A percentile compares a stretch with the other conserved stretches of the same genome.
These are phyloP conservation scores for Apis cerana DNA, from an alignment of 1,140 invertebrate species.

Conservation along the genomic window DNA sequence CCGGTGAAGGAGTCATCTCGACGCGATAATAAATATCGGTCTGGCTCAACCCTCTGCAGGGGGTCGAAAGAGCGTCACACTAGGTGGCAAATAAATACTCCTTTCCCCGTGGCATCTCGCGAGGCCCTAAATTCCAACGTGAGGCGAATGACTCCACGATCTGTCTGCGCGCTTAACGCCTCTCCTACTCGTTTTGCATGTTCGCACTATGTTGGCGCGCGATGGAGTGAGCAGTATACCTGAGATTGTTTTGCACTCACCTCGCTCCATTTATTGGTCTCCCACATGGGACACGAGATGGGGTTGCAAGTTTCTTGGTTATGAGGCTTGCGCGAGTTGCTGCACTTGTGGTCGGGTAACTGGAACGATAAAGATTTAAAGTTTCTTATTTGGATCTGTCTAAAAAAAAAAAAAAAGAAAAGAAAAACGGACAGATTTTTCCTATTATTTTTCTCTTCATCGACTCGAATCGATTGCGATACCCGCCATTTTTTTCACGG, in stretches of 20 bases:
- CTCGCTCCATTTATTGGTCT: conserved; percentile 91
- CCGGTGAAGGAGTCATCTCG: neutral
- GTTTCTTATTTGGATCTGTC: neutral
- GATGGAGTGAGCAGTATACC: neutral
- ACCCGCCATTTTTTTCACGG: no score
- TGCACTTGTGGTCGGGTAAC: conserved; percentile 89
- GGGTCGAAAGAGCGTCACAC: neutral
- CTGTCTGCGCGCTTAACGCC: conserved; percentile 13
- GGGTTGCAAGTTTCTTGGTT: conserved; percentile 90
- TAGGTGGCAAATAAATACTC: conserved; percentile 22
- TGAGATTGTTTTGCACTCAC: conserved; percentile 78
- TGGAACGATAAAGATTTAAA: conserved; percentile 75
- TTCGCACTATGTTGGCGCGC: neutral
- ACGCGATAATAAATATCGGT: conserved; percentile 12
- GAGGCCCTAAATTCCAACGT: conserved; percentile 26
- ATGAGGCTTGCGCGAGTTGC: conserved; percentile 86
- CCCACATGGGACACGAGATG: conserved; percentile 92
- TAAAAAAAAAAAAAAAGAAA: neutral
- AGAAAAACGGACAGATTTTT: no score
- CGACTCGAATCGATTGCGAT: no score
- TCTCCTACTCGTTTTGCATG: conserved; percentile 4
- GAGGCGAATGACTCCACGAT: neutral
- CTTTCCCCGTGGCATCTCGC: neutral
- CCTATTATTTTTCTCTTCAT: no score
- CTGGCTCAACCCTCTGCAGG: no score